Conservation (phyloP, 2,888 invertebrate species). For the Xanthorhoe spadicearia region DNA sequence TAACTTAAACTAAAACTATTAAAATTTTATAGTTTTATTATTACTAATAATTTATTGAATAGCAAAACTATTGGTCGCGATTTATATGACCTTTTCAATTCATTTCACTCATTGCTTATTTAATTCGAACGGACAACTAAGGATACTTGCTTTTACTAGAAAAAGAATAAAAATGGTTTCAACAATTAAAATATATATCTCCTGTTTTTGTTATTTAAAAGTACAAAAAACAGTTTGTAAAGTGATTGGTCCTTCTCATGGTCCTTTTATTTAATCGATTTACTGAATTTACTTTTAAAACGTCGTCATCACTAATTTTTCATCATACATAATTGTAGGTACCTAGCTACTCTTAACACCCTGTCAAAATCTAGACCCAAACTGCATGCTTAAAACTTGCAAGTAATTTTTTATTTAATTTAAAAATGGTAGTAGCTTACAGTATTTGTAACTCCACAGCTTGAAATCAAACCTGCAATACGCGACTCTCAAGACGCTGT, state of each 20-base stretch:
- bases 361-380: not conserved
- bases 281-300: too few species aligned
- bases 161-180: too few species aligned
- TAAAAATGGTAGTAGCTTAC: slow-evolving; percentile 13
- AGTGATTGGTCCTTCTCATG: not conserved
- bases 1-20: too few species aligned
- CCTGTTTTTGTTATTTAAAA: not conserved
- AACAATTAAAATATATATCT: too few species aligned
- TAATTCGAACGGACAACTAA: not conserved
- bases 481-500: slow-evolving; percentile 80
- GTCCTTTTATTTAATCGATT: too few species aligned
- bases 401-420: too few species aligned
- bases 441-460: slow-evolving; percentile 53
- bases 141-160: too few species aligned
- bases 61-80: slow-evolving; percentile 3
- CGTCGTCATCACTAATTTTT: too few species aligned
- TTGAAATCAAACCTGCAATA: slow-evolving; percentile 77
- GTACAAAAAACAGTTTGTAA: not conserved
- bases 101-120: slow-evolving; percentile 1
- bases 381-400: too few species aligned
- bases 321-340: too few species aligned
- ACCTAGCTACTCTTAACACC: not conserved
- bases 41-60: not conserved
- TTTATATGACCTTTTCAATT: slow-evolving; percentile 22
- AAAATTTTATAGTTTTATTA: too few species aligned